These are phyloP conservation scores for Neotoxoptera formosana DNA, from an alignment of 1,140 invertebrate genomes.

Conservation along the genomic window DNA sequence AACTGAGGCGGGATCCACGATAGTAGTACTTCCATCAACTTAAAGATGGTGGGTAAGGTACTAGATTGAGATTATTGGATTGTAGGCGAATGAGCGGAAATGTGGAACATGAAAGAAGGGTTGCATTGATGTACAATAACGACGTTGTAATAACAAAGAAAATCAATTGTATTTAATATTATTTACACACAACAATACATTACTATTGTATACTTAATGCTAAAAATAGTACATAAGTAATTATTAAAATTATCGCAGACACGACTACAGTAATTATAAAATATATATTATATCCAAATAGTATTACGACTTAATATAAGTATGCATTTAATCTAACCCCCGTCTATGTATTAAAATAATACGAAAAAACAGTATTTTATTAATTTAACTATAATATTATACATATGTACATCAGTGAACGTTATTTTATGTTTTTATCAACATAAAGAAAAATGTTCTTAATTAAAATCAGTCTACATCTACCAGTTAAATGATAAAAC, in stretches of 20 bases:
- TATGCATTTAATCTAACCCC: neutral
- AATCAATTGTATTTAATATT: conserved; percentile 29
- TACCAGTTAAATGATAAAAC: neutral
- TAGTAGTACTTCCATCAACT: no score
- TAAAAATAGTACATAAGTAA: neutral
- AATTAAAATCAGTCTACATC: conserved; percentile 10
- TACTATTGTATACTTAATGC: neutral
- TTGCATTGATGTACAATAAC: neutral
- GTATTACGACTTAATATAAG: conserved; percentile 4
- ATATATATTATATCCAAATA: conserved; percentile 9
- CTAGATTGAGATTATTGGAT: neutral
- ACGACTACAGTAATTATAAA: neutral
- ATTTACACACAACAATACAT: conserved; percentile 36
- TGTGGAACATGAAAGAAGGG: neutral
- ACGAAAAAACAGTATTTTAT: neutral
- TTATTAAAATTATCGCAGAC: neutral
- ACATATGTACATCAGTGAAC: neutral
- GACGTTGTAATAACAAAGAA: neutral
- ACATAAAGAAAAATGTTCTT: neutral
- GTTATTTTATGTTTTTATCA: neutral
- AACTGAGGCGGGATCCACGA: no score
- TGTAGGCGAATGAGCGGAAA: neutral
- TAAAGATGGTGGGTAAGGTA: neutral
- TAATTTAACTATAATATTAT: conserved; percentile 7
- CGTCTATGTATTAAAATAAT: neutral